Evolutionary conservation across 2,797 vertebrate species (phyloP).

Genomic region (Phyllotis vaccarum): DNA sequence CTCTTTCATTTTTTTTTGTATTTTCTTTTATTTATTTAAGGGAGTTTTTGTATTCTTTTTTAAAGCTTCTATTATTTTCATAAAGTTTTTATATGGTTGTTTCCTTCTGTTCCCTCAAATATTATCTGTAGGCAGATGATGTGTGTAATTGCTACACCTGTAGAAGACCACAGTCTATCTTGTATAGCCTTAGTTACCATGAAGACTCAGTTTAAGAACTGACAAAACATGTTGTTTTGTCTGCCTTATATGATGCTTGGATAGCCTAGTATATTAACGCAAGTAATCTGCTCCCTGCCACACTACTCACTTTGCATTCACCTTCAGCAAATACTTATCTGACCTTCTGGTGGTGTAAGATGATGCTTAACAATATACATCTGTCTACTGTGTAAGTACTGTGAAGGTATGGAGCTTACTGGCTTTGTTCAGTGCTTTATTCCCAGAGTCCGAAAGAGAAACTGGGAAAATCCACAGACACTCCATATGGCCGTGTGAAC

Average conservation of each 20-base stretch:
- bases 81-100: too few relatives aligned
- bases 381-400: not conserved
- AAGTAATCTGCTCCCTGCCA: not conserved
- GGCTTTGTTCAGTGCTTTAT: not conserved
- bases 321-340: conserved; percentile 42
- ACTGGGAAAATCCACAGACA: not conserved
- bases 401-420: not conserved
- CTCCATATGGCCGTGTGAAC: not conserved
- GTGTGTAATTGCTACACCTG: not conserved
- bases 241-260: not conserved
- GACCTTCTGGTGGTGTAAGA: conserved; percentile 2
- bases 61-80: not conserved
- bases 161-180: not conserved
- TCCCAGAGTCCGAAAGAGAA: not conserved
- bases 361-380: not conserved
- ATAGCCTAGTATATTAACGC: not conserved
- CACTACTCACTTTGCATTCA: not conserved
- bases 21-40: too few relatives aligned
- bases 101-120: too few relatives aligned
- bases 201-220: conserved; percentile 5
- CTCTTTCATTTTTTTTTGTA: too few relatives aligned
- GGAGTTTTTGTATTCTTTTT: too few relatives aligned
- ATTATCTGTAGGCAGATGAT: not conserved
- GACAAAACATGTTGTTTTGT: not conserved
- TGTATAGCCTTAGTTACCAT: not conserved